Base-by-base conservation (phyloP, 2,797 vertebrate genomes). In the Enteromius mattozi region DNA sequence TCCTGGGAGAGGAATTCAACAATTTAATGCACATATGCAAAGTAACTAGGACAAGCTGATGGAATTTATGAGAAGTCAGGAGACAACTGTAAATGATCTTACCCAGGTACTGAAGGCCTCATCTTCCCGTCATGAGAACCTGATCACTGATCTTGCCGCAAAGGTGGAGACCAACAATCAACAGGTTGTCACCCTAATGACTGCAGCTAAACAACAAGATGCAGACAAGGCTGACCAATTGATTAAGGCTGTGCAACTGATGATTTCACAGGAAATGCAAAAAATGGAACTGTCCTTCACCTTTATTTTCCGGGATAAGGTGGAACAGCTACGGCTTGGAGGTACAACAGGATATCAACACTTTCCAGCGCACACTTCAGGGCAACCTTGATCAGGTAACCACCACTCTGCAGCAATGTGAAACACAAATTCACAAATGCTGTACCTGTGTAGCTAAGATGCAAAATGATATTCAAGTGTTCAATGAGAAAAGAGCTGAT, bases 161-260 rank as follows among this genome's bases (percentile, higher is more conserved):
- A 47, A 72, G n/a, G 69, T 72, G 42, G n/a, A 47, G 40, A 14
- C 40, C 69, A 71, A 47, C 69, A 71, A 71, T 14, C 42, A 45
- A 47, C n/a, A 72, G 42, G 69, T 30, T 72, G 5, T 72, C 69
- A 72, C n/a, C 24, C 14, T 72, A 47, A 14, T 72, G 42, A 72
- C 42, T 47, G n/a, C 42, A 47, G 6, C 14, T 16, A 72, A 72
- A 72, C 69, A 47, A 47, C 69, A 30, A 72, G 69, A 71, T 13
- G n/a, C 13, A 71, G n/a, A 21, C 0, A 13, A 72, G 14, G 1
- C 69, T 0, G 24, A 45, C 69, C 13, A 72, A 16, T 9, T 72
- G 69, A 16, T 47, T 47, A 47, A 47, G 5, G 40, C 42, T 27
- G 6, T 71, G n/a, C 13, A 71, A 71, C 6, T 21, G 1, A 37